Percentiles rank a stretch among this genome's conserved stretches.
Evolutionary conservation across 2,113 vertebrate genomes (phyloP).

Genomic region (Cinclus mexicanus): DNA sequence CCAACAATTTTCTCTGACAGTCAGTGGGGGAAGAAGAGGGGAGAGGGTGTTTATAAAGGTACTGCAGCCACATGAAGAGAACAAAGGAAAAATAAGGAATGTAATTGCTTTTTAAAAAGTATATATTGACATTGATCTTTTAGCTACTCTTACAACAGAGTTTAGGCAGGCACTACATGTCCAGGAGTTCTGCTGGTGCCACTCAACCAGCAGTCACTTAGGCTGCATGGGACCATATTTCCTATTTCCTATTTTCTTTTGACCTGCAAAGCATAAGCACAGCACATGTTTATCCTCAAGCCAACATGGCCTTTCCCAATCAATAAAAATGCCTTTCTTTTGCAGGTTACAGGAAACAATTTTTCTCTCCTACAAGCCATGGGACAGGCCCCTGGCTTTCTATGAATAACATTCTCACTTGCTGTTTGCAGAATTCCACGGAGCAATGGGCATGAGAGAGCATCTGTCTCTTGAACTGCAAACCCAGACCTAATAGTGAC

Average conservation of each 20-base stretch:
- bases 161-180: background rate
- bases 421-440: background rate
- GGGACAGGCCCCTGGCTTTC: background rate
- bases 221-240: background rate
- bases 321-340: background rate
- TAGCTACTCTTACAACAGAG: background rate
- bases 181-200: background rate
- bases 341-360: background rate
- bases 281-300: background rate
- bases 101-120: background rate
- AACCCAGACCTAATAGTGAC: background rate
- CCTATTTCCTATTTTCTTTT: background rate
- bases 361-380: background rate
- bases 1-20: background rate
- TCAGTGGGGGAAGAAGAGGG: background rate
- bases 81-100: background rate
- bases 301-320: background rate
- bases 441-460: background rate
- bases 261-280: background rate
- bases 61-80: background rate
- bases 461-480: background rate
- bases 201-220: background rate
- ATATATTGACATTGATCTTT: background rate
- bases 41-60: background rate
- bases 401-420: background rate